Conservation (phyloP, 2,113 vertebrate genomes). For the Prietella phreatophila region DNA sequence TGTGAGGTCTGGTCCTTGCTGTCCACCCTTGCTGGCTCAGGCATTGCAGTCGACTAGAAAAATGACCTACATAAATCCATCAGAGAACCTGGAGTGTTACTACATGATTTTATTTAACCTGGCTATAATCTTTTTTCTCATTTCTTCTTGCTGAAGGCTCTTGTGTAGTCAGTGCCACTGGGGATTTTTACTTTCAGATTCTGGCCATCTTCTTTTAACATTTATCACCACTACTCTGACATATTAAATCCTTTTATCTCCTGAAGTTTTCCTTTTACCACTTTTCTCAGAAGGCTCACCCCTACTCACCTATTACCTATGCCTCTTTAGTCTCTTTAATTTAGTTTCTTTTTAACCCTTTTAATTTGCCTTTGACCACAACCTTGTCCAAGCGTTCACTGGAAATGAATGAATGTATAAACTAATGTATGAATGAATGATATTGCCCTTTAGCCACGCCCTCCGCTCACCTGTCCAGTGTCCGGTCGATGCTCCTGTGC, state of each 20-base stretch:
- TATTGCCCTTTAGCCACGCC: neutral
- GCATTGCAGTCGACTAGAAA: neutral
- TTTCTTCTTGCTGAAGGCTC: neutral
- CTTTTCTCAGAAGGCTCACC: neutral
- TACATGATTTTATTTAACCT: neutral
- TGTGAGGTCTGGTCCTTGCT: neutral
- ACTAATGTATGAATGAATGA: neutral
- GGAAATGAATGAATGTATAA: neutral
- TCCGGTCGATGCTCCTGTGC: slow-evolving; percentile 84
- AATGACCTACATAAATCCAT: neutral
- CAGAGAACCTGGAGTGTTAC: neutral
- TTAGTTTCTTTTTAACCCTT: neutral
- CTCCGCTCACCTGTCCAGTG: slow-evolving; percentile 90
- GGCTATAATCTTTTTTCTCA: neutral
- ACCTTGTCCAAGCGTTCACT: neutral
- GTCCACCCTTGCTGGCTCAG: neutral
- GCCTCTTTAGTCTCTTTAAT: neutral
- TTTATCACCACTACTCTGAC: neutral
- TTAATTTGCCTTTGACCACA: neutral
- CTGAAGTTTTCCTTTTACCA: neutral
- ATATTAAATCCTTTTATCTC: neutral
- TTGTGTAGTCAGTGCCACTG: neutral
- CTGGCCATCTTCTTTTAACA: neutral
- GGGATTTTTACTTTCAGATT: neutral
- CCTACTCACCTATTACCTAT: neutral